Evolutionary conservation across 2,888 invertebrate species (phyloP).

Genomic region (Athalia rosae): DNA sequence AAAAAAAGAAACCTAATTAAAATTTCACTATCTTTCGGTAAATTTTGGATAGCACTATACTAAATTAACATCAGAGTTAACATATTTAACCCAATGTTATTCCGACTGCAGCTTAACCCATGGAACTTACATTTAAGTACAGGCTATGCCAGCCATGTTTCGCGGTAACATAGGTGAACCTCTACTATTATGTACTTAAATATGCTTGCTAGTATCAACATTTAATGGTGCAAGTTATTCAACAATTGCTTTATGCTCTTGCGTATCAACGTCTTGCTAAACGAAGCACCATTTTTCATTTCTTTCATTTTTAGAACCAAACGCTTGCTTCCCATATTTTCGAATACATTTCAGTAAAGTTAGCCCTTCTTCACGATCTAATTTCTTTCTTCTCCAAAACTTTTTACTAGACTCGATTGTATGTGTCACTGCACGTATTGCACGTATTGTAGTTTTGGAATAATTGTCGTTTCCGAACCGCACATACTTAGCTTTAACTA

Average conservation of each 20-base stretch:
- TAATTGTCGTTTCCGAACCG: not conserved
- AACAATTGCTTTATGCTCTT: not conserved
- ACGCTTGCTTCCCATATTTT: not conserved
- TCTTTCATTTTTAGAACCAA: not conserved
- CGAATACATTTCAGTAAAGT: not conserved
- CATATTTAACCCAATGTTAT: constrained; percentile 65
- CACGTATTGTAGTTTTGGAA: not conserved
- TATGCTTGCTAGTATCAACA: constrained; percentile 51
- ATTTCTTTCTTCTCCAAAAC: too few species aligned
- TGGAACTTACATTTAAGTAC: constrained; percentile 70
- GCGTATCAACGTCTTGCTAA: not conserved
- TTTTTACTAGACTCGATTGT: too few species aligned
- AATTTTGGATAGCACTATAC: not conserved
- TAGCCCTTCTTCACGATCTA: too few species aligned
- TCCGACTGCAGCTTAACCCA: constrained; percentile 72
- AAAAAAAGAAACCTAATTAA: constrained; percentile 1
- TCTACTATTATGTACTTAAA: constrained; percentile 61
- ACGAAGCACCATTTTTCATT: too few species aligned
- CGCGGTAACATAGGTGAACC: constrained; percentile 72
- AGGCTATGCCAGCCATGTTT: constrained; percentile 67
- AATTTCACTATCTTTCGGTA: constrained; percentile 6
- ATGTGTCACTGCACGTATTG: not conserved
- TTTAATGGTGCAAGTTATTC: constrained; percentile 3
- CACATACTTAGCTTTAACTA: too few species aligned
- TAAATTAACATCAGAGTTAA: not conserved